These are phyloP conservation scores for Theristicus caerulescens DNA, from an alignment of 2,113 vertebrate genomes.

Conservation along the genomic window DNA sequence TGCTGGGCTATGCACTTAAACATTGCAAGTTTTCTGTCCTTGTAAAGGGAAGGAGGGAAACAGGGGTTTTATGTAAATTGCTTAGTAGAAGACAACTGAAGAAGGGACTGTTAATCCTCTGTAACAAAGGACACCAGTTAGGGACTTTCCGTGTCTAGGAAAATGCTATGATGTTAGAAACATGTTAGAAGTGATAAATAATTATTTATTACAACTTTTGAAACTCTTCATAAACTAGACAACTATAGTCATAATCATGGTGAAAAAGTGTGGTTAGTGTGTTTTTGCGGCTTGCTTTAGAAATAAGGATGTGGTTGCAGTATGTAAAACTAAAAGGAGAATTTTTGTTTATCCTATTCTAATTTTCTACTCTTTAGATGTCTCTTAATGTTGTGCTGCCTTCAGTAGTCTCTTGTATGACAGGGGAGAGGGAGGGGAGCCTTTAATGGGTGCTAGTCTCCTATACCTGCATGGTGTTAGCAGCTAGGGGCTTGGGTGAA, in stretches of 20 bases:
- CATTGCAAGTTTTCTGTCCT: background rate
- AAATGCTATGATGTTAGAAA: background rate
- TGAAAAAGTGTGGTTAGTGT: background rate
- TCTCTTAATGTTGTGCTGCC: background rate
- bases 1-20: background rate
- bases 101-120: background rate
- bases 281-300: background rate
- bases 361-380: background rate
- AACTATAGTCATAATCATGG: background rate
- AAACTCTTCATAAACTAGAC: background rate
- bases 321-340: background rate
- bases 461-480: background rate
- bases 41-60: background rate
- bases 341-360: background rate
- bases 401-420: background rate
- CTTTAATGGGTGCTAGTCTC: background rate
- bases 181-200: background rate
- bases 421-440: fast-evolving
- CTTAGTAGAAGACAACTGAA: background rate
- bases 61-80: background rate
- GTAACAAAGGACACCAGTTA: background rate
- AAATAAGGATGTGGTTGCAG: background rate
- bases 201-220: background rate
- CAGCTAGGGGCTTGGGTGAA: background rate
- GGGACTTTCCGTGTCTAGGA: background rate